Percentiles rank a stretch among this genome's conserved stretches.
phyloP scores from a whole-genome alignment of 2,113 vertebrate genomes.

The Craseonycteris thonglongyai region DNA sequence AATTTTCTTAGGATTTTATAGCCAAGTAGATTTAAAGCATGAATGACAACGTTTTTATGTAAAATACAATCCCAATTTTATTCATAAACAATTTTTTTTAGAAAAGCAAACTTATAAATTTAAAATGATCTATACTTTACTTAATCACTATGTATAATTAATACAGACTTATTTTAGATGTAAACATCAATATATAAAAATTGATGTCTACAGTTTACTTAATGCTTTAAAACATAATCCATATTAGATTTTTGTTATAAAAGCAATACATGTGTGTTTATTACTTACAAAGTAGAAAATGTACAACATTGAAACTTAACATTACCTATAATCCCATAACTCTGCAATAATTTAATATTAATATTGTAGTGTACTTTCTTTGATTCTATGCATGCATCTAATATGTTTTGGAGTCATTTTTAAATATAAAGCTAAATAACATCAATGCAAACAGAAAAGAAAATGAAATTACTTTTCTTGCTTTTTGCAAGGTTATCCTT shows the following conservation, averaged over 20 bases:
- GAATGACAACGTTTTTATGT: background rate
- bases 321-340: background rate
- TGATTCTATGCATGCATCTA: background rate
- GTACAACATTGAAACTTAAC: background rate
- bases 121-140: background rate
- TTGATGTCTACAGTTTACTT: background rate
- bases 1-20: background rate
- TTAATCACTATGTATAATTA: background rate
- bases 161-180: conserved; percentile 1
- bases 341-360: background rate
- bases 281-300: conserved; percentile 1
- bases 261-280: background rate
- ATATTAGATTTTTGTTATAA: background rate
- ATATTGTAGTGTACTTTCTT: background rate
- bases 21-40: background rate
- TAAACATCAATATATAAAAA: background rate
- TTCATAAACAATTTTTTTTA: background rate
- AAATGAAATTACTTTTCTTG: background rate
- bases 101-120: background rate
- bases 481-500: background rate
- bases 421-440: background rate
- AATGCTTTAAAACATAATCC: conserved; percentile 10
- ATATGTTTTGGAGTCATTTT: background rate
- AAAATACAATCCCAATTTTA: background rate
- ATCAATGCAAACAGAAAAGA: background rate